These are phyloP conservation scores for Acleris sparsana DNA, from an alignment of 2,888 invertebrate genomes.

Conservation along the genomic window DNA sequence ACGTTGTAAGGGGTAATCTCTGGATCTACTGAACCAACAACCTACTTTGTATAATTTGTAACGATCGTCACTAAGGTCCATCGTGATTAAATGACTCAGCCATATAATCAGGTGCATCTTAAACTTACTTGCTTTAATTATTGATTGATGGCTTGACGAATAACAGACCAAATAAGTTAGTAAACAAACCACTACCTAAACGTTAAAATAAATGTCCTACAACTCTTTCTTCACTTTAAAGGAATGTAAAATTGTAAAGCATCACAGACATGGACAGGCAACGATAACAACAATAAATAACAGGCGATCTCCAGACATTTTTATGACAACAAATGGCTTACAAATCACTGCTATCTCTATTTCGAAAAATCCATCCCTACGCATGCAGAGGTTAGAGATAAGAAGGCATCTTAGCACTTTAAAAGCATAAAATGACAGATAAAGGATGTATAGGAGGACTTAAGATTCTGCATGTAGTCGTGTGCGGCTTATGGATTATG, in stretches of 20 bases:
- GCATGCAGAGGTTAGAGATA: constrained; percentile 53
- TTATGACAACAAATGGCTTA: constrained; percentile 67
- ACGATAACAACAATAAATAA: constrained; percentile 62
- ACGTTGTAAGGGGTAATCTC: too few species aligned
- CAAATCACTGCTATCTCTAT: constrained; percentile 72
- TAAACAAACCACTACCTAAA: not conserved
- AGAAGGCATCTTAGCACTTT: constrained; percentile 64
- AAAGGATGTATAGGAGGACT: constrained; percentile 54
- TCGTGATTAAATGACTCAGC: too few species aligned
- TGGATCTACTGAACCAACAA: too few species aligned
- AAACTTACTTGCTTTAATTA: too few species aligned
- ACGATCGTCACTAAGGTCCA: too few species aligned
- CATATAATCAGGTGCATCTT: too few species aligned
- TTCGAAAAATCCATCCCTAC: constrained; percentile 53
- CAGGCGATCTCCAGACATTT: constrained; percentile 64
- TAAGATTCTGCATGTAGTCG: too few species aligned
- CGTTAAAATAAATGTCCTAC: not conserved
- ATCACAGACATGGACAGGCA: constrained; percentile 15
- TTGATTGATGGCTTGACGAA: too few species aligned
- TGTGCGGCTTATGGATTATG: too few species aligned
- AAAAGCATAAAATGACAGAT: constrained; percentile 70
- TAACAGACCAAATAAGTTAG: too few species aligned
- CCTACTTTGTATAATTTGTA: too few species aligned
- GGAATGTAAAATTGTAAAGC: not conserved
- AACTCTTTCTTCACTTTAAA: too few species aligned